Base-by-base conservation (phyloP, 2,797 vertebrate genomes). In the Rhinogobio ventralis region DNA sequence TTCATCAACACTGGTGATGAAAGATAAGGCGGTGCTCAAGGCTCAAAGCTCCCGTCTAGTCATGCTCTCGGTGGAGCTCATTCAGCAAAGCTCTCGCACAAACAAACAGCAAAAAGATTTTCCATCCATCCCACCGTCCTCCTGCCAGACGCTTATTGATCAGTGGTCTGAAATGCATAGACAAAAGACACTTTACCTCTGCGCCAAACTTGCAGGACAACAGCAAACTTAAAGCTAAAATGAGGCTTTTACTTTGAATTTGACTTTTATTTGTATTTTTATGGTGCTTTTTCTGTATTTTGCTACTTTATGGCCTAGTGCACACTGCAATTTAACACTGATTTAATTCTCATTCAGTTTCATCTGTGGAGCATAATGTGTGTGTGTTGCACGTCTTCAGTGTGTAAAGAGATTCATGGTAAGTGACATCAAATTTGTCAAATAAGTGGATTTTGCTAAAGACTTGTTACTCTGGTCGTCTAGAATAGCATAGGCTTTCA, bases 1-100 rank as follows among this genome's bases (percentile, higher is more conserved):
- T 81, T 81, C 68, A 72, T 72, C 39, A 28, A 33, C 79, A 81
- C 53, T 6, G 53, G 17, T 81, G 53, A 46, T 73, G 25, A 82
- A 82, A 82, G 53, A 23, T 20, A 25, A 55, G 51, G 15, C 51
- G 2, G 10, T 7, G 17, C 36, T 28, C 49, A 25, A 55, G 67
- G 66, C 66, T 71, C 79, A 42, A 33, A 57, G 17, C 66, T 13
- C 25, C n/a, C 2, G 7, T 60, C 51, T 39, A 28, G 39, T 60
- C 11, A 2, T 25, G 19, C 53, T 82, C 25, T 82, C 53, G 0
- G 8, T 30, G 55, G 80, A 82, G 39, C 25, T 62, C 57, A n/a
- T 73, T 73, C 68, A 49, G 80, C 53, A 73, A 64, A 30, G 28
- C 7, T 64, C 28, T 64, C 28, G 2, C 28, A 30, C 28, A 64